Percentiles rank a stretch among this genome's conserved stretches.
phyloP scores from a whole-genome alignment of 2,888 invertebrate genomes.

The Opisthograptis luteolata region DNA sequence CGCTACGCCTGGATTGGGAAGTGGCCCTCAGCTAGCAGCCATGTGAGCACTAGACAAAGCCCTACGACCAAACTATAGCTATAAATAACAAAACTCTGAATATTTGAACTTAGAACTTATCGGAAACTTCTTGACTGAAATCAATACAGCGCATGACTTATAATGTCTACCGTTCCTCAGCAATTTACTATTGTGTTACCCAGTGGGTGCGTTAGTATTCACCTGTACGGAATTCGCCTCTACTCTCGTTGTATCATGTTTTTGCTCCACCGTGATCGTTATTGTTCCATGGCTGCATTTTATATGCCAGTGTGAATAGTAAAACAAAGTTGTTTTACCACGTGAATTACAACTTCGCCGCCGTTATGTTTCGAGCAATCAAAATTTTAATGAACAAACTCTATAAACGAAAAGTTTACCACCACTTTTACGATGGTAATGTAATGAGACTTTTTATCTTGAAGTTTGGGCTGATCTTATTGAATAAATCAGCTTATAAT shows the following conservation, averaged over 20 bases:
- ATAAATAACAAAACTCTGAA: too few relatives aligned
- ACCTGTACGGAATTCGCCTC: slow-evolving; percentile 1
- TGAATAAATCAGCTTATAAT: neutral
- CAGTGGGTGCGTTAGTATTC: too few relatives aligned
- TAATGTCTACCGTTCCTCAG: too few relatives aligned
- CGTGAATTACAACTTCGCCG: slow-evolving; percentile 43
- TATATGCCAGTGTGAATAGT: slow-evolving; percentile 41
- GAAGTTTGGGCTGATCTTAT: neutral
- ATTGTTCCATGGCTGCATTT: slow-evolving; percentile 38
- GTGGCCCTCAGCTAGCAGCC: too few relatives aligned
- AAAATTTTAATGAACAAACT: slow-evolving; percentile 37
- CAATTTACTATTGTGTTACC: too few relatives aligned
- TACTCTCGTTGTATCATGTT: slow-evolving; percentile 15
- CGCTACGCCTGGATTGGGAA: too few relatives aligned
- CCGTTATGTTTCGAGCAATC: slow-evolving; percentile 44
- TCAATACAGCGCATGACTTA: too few relatives aligned
- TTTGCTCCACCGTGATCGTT: slow-evolving; percentile 27
- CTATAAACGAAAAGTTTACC: slow-evolving; percentile 22
- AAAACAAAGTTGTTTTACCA: slow-evolving; percentile 42
- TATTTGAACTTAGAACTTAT: too few relatives aligned
- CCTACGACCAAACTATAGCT: too few relatives aligned
- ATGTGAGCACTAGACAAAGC: too few relatives aligned
- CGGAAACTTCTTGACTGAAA: too few relatives aligned
- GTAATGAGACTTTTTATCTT: slow-evolving; percentile 18
- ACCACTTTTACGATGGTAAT: slow-evolving; percentile 19